Base-by-base conservation (phyloP, 2,888 invertebrate species). In the Globia sparganii region DNA sequence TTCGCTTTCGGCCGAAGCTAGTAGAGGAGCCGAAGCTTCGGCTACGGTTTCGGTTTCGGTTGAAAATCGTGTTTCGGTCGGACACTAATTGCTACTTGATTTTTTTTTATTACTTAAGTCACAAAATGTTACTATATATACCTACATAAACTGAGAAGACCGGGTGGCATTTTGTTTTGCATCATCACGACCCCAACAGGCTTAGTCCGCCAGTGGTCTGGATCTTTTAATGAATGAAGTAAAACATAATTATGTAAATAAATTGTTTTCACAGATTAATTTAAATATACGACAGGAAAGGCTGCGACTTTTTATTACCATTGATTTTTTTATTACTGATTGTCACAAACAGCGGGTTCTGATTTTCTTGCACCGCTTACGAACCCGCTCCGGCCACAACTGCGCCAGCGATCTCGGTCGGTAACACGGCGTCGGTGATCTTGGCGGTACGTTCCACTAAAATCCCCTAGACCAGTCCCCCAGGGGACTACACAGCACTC, bases 291-390 rank as follows among this genome's bases (percentile, higher is more conserved):
- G 6, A 34, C n/a, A 62, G 31, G 21, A 58, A 72, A 53, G 11
- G 53, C 15, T n/a, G 8, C 31, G 15, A 34, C 15, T 76, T 56
- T 34, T 75, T 37, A 66, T 31, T 21, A 72, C 28, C 4, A 15
- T 25, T 25, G 25, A 46, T 46, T 46, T 46, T 46, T 37, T 69
- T 21, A 18, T 49, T 40, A 53, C 13, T 78, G 21, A 34, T 67
- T 68, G 34, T 78, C 21, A 78, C 31, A 77, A 21, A 49, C n/a
- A 25, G 21, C 21, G 34, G 34, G n/a, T 40, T 68, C 31, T 61
- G 49, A 37, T 28, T 28, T 13, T 77, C 3, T 53, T 59, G 49
- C 8, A 40, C 40, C 18, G 69, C 34, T 37, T 61, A 8, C 2
- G 28, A 56, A 8, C 28, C 13, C 43, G 77, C 21, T 40, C 15